Percentiles rank a stretch among this genome's conserved stretches.
These are phyloP conservation scores for Haliaeetus leucogaster DNA, from an alignment of 2,113 vertebrate species.

Conservation along the genomic window DNA sequence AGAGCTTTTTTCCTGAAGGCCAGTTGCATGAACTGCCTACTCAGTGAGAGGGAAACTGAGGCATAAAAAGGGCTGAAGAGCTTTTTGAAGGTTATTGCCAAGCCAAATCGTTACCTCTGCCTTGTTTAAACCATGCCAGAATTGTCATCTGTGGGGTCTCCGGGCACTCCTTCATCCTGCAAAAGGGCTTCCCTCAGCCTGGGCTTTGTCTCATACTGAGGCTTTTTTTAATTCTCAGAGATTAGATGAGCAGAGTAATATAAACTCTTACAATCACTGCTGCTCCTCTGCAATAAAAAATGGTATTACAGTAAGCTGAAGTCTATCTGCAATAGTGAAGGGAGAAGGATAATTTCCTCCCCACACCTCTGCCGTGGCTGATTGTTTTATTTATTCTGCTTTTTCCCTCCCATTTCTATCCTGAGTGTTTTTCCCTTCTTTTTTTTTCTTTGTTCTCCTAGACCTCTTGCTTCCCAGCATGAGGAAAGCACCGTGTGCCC, in stretches of 20 bases:
- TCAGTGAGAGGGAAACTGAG: background rate
- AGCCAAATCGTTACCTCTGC: background rate
- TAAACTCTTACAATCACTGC: background rate
- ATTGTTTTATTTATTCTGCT: background rate
- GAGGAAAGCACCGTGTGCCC: background rate
- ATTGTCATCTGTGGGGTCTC: fast-evolving
- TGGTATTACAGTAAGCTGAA: background rate
- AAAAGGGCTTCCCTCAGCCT: background rate
- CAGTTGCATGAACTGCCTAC: fast-evolving
- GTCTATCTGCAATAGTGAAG: background rate
- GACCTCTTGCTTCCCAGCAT: background rate
- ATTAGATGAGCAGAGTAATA: background rate
- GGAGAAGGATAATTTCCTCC: background rate
- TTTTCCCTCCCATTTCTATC: background rate
- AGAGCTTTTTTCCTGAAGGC: background rate
- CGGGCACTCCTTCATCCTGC: background rate
- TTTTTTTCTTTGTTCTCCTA: background rate
- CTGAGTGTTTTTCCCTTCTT: background rate
- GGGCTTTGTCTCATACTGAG: background rate
- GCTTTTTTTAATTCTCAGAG: background rate
- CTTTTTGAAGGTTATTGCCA: background rate
- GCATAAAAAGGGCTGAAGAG: background rate
- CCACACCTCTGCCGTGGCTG: background rate
- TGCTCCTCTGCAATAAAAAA: background rate
- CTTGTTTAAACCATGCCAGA: background rate